phyloP scores from a whole-genome alignment of 2,888 invertebrate genomes.

The Epirrhoe tristata region DNA sequence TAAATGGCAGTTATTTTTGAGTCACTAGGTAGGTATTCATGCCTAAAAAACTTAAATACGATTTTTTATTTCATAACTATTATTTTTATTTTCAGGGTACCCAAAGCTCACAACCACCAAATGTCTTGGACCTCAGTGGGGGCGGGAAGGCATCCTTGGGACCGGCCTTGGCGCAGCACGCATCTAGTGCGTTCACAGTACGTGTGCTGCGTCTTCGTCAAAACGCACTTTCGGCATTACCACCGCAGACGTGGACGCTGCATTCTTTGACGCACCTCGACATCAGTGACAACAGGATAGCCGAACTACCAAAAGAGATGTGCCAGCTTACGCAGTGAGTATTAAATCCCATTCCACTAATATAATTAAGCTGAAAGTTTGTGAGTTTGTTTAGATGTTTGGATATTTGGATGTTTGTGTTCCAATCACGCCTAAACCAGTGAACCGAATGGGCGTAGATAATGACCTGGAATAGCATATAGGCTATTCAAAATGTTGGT shows the following conservation, averaged over 20 bases:
- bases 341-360: no score
- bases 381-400: no score
- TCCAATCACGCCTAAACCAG: no score
- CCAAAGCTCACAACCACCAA: slow-evolving; percentile 78
- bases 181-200: slow-evolving; percentile 68
- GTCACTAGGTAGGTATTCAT: no score
- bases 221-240: slow-evolving; percentile 87
- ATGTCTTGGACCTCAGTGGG: slow-evolving; percentile 74
- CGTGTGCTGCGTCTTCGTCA: slow-evolving; percentile 67
- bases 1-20: no score
- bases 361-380: no score
- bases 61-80: no score
- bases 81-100: slow-evolving; percentile 65
- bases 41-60: no score
- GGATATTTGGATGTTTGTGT: no score
- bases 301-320: slow-evolving; percentile 87
- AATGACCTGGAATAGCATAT: no score
- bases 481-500: no score
- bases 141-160: slow-evolving; percentile 69
- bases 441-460: no score
- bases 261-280: slow-evolving; percentile 87
- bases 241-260: slow-evolving; percentile 86
- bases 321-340: slow-evolving; percentile 79
- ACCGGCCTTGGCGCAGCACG: slow-evolving; percentile 68
- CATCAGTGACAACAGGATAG: slow-evolving; percentile 88